Percentiles rank a stretch among this genome's conserved stretches.
Conservation (phyloP, 2,797 vertebrate genomes). For the Schizopygopsis pylzovi region DNA sequence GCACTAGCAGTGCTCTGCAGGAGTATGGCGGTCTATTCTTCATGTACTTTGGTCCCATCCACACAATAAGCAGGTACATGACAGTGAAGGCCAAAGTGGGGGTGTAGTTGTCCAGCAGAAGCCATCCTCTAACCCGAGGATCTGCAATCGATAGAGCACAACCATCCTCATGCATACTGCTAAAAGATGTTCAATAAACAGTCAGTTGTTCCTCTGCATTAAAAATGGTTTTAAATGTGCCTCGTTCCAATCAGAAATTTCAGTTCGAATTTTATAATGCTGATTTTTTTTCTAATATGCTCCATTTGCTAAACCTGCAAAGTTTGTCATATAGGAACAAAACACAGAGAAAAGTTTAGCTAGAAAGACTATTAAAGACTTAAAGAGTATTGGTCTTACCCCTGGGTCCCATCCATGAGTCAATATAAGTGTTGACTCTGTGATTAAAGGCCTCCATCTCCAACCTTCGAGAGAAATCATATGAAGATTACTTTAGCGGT, state of each 20-base stretch:
- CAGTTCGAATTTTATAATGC: neutral
- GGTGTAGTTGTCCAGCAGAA: slow-evolving; percentile 90
- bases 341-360: neutral
- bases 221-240: neutral
- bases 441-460: slow-evolving; percentile 91
- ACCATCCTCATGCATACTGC: neutral
- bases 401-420: slow-evolving; percentile 92
- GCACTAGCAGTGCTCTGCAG: slow-evolving; percentile 86
- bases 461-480: slow-evolving; percentile 73
- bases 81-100: slow-evolving; percentile 88
- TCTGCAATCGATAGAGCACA: slow-evolving; percentile 78
- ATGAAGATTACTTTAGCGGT: neutral
- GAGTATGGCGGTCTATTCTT: slow-evolving; percentile 84
- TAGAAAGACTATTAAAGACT: neutral
- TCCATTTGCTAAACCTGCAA: neutral
- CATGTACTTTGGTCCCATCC: slow-evolving; percentile 97
- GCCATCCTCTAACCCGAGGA: slow-evolving; percentile 90
- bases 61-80: slow-evolving; percentile 92
- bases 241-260: neutral
- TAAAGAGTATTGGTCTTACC: slow-evolving; percentile 80
- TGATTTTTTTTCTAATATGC: neutral
- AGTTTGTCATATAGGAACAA: neutral
- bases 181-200: neutral
- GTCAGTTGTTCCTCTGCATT: neutral
- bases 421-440: slow-evolving; percentile 87